Percentiles rank a stretch among this genome's conserved stretches.
These are phyloP conservation scores for Leptopterna dolabrata DNA, from an alignment of 2,888 invertebrate species.

Conservation along the genomic window DNA sequence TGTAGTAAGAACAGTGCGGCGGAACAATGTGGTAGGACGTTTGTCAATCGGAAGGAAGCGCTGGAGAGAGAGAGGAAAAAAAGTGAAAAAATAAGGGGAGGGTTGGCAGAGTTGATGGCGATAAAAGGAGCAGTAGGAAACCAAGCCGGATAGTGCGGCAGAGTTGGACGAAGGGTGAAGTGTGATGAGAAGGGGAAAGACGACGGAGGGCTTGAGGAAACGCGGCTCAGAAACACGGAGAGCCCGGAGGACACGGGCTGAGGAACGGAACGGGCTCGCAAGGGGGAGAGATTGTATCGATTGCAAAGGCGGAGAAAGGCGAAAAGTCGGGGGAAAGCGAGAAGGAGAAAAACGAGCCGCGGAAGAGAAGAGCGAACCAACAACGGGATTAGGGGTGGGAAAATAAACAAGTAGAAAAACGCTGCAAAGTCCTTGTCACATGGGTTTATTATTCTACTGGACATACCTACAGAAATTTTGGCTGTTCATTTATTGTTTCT, in stretches of 20 bases:
- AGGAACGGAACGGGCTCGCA: neutral
- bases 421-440: too few relatives aligned
- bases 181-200: neutral
- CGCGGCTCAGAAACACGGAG: too few relatives aligned
- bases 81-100: neutral
- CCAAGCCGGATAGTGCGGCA: neutral
- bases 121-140: slow-evolving; percentile 2
- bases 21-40: neutral
- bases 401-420: neutral
- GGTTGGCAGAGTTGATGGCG: slow-evolving; percentile 36
- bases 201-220: neutral
- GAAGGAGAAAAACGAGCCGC: neutral
- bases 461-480: too few relatives aligned
- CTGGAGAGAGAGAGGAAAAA: neutral
- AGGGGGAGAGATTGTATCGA: slow-evolving; percentile 37
- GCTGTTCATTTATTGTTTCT: too few relatives aligned
- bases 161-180: neutral
- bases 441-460: too few relatives aligned
- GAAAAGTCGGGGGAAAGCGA: too few relatives aligned
- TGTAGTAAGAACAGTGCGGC: neutral
- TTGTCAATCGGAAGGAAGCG: slow-evolving; percentile 40
- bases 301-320: slow-evolving; percentile 25
- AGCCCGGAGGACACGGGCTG: too few relatives aligned
- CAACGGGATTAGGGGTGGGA: neutral
- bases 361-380: neutral